Conservation (phyloP, 2,888 invertebrate genomes). For the Electrophaes corylata region DNA sequence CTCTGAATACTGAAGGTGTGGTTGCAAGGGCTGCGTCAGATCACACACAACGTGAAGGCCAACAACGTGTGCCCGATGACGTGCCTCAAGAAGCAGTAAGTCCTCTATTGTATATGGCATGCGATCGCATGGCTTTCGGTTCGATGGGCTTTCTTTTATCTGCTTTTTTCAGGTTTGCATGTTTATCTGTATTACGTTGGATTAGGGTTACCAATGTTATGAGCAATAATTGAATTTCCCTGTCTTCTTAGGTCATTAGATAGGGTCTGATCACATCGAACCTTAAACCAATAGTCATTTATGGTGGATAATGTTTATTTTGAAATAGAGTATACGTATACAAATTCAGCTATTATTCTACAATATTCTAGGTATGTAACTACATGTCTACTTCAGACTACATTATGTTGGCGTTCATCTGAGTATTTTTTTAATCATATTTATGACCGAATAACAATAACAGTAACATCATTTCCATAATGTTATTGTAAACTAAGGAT, state of each 20-base stretch:
- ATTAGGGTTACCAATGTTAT: background rate
- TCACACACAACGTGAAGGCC: constrained; percentile 99
- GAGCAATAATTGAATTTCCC: background rate
- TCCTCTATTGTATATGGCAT: constrained; percentile 55
- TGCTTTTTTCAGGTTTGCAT: background rate
- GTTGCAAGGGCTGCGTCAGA: constrained; percentile 96
- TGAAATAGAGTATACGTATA: background rate
- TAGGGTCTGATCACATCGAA: background rate
- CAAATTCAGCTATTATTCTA: background rate
- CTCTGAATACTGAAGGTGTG: constrained; percentile 88
- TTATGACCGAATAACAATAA: no score
- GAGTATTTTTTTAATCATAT: no score
- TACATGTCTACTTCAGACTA: no score
- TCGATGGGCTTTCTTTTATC: constrained; percentile 4
- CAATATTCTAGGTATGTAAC: background rate
- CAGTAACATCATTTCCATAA: background rate
- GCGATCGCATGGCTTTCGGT: constrained; percentile 21
- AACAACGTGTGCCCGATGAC: constrained; percentile 99
- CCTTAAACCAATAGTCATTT: background rate
- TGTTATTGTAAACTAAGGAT: background rate
- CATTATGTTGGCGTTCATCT: no score
- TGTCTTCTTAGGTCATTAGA: background rate
- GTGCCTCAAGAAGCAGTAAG: constrained; percentile 99
- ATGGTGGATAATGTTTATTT: background rate
- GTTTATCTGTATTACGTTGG: background rate